Evolutionary conservation across 2,888 invertebrate species (phyloP).

Genomic region (Lasioglossum calceatum): DNA sequence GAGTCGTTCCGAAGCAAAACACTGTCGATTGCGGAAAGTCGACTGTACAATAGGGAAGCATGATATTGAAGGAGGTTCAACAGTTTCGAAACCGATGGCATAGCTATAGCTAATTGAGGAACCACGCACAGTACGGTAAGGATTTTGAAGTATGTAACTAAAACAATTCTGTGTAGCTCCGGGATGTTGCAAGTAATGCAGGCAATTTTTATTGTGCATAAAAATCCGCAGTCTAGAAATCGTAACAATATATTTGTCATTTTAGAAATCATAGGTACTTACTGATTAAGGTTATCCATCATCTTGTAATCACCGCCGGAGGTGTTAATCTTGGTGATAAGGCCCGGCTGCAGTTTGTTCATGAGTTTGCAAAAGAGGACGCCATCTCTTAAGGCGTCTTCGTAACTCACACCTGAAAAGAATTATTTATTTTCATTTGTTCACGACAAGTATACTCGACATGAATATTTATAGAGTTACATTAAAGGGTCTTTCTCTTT

Average conservation of each 20-base stretch:
- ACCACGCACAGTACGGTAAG: neutral
- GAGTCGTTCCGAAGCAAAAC: conserved; percentile 73
- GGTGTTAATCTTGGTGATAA: conserved; percentile 93
- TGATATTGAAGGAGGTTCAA: conserved; percentile 38
- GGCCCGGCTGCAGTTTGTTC: conserved; percentile 94
- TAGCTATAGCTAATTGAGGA: neutral
- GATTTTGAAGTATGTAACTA: too few relatives aligned
- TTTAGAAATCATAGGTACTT: conserved; percentile 82
- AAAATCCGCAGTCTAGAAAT: too few relatives aligned
- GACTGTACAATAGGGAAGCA: conserved; percentile 76
- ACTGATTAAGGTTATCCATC: conserved; percentile 98
- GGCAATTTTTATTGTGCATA: too few relatives aligned
- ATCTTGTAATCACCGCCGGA: conserved; percentile 96
- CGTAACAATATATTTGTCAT: neutral
- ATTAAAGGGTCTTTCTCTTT: neutral
- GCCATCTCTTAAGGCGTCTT: conserved; percentile 93
- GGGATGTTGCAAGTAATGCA: neutral
- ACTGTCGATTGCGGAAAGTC: conserved; percentile 83
- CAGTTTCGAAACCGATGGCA: neutral
- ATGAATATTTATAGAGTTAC: neutral
- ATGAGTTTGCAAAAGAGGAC: conserved; percentile 95
- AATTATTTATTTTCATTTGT: neutral
- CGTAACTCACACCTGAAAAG: conserved; percentile 87
- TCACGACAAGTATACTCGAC: neutral
- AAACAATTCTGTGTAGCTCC: neutral